phyloP scores from a whole-genome alignment of 2,888 invertebrate genomes.

The Panopea generosa region DNA sequence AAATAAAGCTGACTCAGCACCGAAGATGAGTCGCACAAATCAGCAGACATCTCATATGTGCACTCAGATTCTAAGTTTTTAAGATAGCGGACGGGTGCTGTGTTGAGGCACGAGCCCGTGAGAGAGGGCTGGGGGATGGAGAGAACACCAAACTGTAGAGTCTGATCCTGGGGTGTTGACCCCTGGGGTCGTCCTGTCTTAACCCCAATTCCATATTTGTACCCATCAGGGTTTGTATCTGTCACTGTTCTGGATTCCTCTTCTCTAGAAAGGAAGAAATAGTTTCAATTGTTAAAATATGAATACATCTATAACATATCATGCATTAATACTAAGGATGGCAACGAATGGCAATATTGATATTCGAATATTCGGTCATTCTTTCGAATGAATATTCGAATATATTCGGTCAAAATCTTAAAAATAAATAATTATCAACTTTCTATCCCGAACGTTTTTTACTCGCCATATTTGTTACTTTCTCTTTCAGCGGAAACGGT shows the following conservation, averaged over 20 bases:
- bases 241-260: conserved; percentile 51
- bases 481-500: too few species aligned
- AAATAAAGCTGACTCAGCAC: conserved; percentile 77
- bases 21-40: conserved; percentile 65
- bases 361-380: too few species aligned
- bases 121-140: conserved; percentile 75
- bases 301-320: too few species aligned
- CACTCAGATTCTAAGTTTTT: conserved; percentile 71
- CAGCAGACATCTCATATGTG: conserved; percentile 60
- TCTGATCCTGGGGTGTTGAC: conserved; percentile 7
- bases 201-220: conserved; percentile 69
- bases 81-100: conserved; percentile 78
- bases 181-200: conserved; percentile 46
- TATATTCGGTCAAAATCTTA: too few species aligned
- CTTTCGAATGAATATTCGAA: too few species aligned
- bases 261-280: conserved; percentile 58
- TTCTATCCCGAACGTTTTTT: too few species aligned
- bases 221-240: conserved; percentile 38
- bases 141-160: conserved; percentile 69
- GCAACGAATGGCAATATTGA: too few species aligned
- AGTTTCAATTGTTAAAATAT: too few species aligned
- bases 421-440: too few species aligned
- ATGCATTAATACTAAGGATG: too few species aligned
- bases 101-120: conserved; percentile 73
- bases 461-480: too few species aligned